A percentile compares a stretch with the other conserved stretches of the same genome.
phyloP scores from a whole-genome alignment of 1,140 invertebrate genomes.

The Diplogasteroides magnus region DNA sequence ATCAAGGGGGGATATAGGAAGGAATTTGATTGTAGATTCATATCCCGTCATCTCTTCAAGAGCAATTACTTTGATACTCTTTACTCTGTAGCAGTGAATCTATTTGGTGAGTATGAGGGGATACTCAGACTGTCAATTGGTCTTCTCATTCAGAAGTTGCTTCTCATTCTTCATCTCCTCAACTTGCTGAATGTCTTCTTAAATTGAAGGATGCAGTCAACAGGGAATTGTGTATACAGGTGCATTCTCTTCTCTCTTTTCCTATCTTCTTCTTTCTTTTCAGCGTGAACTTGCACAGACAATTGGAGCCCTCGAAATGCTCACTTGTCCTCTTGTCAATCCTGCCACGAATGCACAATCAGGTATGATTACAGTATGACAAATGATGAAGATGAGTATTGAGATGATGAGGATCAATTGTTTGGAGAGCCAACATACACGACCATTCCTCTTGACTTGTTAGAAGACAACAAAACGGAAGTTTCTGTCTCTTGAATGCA shows the following conservation, averaged over 20 bases:
- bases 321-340: not conserved
- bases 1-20: not conserved
- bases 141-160: not conserved
- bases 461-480: slow-evolving; percentile 10
- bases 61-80: not conserved
- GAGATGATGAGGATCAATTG: not conserved
- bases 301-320: not conserved
- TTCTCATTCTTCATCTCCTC: not conserved
- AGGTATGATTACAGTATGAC: too few species aligned
- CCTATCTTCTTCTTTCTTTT: not conserved
- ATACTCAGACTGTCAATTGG: not conserved
- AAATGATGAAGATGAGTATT: not conserved
- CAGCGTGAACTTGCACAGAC: not conserved
- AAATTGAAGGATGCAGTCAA: not conserved
- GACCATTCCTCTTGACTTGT: slow-evolving; percentile 44
- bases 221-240: not conserved
- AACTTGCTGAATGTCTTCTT: not conserved
- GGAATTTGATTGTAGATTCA: not conserved
- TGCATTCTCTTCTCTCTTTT: not conserved
- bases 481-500: too few species aligned
- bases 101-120: not conserved
- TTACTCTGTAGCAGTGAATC: not conserved
- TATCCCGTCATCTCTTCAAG: not conserved
- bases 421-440: slow-evolving; percentile 68
- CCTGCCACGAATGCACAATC: too few species aligned